Conservation (phyloP, 1,140 invertebrate genomes). For the Platyura marginata region DNA sequence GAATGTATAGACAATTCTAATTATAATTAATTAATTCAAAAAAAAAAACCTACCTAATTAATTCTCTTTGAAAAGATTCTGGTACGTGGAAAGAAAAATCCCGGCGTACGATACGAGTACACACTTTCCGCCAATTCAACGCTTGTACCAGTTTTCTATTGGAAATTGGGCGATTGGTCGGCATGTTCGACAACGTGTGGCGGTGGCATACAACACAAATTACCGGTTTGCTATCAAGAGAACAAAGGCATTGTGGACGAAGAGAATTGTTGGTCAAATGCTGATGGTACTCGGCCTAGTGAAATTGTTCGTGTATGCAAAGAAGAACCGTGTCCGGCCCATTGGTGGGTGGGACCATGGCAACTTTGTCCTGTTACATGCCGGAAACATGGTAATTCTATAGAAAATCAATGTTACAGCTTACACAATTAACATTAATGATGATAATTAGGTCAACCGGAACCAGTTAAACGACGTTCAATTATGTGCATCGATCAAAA, state of each 20-base stretch:
- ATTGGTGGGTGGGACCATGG: slow-evolving; percentile 70
- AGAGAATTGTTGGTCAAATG: slow-evolving; percentile 36
- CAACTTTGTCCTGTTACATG: slow-evolving; percentile 62
- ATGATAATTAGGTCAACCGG: slow-evolving; percentile 15
- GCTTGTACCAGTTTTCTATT: slow-evolving; percentile 38
- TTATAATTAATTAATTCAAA: not conserved
- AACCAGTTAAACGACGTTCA: slow-evolving; percentile 37
- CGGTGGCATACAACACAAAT: slow-evolving; percentile 41
- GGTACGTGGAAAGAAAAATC: slow-evolving; percentile 58
- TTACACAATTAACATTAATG: slow-evolving; percentile 8
- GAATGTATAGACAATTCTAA: slow-evolving; percentile 36
- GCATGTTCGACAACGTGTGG: slow-evolving; percentile 64
- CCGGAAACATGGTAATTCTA: slow-evolving; percentile 8
- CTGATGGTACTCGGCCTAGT: slow-evolving; percentile 36
- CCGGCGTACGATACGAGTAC: slow-evolving; percentile 68
- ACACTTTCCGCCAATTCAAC: slow-evolving; percentile 46
- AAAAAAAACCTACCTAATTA: not conserved
- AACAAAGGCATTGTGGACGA: slow-evolving; percentile 43
- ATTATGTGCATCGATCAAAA: slow-evolving; percentile 55
- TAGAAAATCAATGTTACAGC: not conserved
- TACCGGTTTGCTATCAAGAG: slow-evolving; percentile 43
- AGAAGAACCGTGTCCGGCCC: slow-evolving; percentile 48
- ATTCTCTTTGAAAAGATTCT: slow-evolving; percentile 44
- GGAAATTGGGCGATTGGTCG: slow-evolving; percentile 60
- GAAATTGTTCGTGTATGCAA: slow-evolving; percentile 42